These are phyloP conservation scores for Scomber colias DNA, from an alignment of 2,113 vertebrate genomes.

Conservation along the genomic window DNA sequence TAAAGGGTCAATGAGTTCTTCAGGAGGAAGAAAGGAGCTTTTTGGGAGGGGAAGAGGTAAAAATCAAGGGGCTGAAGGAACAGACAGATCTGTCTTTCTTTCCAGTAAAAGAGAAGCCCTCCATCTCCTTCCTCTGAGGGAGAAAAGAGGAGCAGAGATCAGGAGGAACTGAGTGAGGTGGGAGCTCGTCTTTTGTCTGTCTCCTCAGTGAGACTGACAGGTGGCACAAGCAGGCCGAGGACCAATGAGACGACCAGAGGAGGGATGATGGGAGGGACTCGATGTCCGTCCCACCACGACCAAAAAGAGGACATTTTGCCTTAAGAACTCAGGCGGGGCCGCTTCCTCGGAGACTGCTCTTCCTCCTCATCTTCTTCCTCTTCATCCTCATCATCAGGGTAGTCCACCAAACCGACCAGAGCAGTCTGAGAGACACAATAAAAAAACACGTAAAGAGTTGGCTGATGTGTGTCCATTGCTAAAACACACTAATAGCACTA, in stretches of 20 bases:
- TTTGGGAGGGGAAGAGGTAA: slow-evolving; percentile 50
- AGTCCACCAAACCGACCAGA: slow-evolving; percentile 96
- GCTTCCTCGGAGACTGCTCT: slow-evolving; percentile 94
- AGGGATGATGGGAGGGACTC: slow-evolving; percentile 60
- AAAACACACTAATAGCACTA: no score
- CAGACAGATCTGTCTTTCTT: slow-evolving; percentile 49
- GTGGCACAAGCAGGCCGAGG: slow-evolving; percentile 85
- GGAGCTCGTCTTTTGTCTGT: slow-evolving; percentile 77
- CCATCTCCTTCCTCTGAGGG: slow-evolving; percentile 47
- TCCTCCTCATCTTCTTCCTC: slow-evolving; percentile 89
- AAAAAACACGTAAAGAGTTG: neutral
- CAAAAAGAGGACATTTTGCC: slow-evolving; percentile 56
- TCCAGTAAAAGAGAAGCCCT: slow-evolving; percentile 59
- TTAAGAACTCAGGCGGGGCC: slow-evolving; percentile 97
- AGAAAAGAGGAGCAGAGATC: slow-evolving; percentile 69
- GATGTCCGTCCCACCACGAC: slow-evolving; percentile 32
- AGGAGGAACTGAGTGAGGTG: slow-evolving; percentile 77
- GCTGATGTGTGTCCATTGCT: neutral
- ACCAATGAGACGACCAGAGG: slow-evolving; percentile 82
- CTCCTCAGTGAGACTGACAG: slow-evolving; percentile 69
- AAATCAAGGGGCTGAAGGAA: slow-evolving; percentile 58
- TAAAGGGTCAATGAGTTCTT: slow-evolving; percentile 34
- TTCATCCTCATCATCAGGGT: slow-evolving; percentile 98
- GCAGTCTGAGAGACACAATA: slow-evolving; percentile 84
- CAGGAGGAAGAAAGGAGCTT: slow-evolving; percentile 28